Conservation (phyloP, 2,797 vertebrate genomes). For the Protonibea diacanthus region DNA sequence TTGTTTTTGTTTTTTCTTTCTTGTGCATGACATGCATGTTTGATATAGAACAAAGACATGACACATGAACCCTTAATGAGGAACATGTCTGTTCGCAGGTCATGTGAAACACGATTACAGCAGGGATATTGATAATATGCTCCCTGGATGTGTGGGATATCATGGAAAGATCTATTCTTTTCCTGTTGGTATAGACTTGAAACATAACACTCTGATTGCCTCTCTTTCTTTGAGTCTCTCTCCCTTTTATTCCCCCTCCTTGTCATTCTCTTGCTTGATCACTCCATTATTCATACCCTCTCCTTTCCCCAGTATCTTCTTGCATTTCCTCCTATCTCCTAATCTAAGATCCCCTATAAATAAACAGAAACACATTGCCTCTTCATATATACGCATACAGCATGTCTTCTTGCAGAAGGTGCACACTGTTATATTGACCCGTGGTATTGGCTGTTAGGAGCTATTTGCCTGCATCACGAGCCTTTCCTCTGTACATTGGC, state of each 20-base stretch:
- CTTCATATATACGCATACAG: constrained; percentile 6
- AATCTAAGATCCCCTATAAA: constrained; percentile 46
- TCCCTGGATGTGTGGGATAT: constrained; percentile 37
- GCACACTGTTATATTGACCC: constrained; percentile 33
- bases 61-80: constrained; percentile 34
- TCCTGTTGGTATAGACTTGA: constrained; percentile 52
- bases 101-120: constrained; percentile 55
- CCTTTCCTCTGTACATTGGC: neutral
- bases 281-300: constrained; percentile 54
- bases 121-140: constrained; percentile 43
- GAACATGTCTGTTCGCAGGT: constrained; percentile 37
- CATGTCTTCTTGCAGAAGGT: constrained; percentile 6
- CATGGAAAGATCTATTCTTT: constrained; percentile 24
- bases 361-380: constrained; percentile 40
- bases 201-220: constrained; percentile 41
- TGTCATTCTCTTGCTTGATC: constrained; percentile 40
- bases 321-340: constrained; percentile 33
- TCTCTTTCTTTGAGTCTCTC: neutral
- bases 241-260: neutral
- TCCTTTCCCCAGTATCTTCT: constrained; percentile 26
- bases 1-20: neutral
- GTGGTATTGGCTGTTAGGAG: constrained; percentile 18
- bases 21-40: neutral
- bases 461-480: constrained; percentile 1
- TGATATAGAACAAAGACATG: constrained; percentile 11